Base-by-base conservation (phyloP, 30 jellyfish, hydroid and myxozoan species). In the Cassiopea andromeda region DNA sequence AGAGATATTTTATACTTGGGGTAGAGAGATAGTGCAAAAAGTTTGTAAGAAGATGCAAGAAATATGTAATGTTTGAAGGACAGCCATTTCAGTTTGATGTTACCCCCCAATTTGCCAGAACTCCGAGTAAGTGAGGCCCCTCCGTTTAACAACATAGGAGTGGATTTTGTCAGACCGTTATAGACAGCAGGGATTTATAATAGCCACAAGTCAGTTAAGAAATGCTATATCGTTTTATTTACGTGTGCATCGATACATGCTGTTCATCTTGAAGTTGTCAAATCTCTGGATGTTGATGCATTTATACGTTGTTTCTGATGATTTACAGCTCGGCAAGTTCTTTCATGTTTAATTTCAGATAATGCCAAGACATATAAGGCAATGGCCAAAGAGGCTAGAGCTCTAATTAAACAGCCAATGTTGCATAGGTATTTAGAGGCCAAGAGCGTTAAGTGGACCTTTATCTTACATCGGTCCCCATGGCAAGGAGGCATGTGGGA, bases 191-290 rank as follows among this genome's bases (percentile, higher is more conserved):
- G 64, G 64, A 54, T 54, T 54, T 54, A 54, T 10, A 10, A 54
- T 54, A 54, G 12, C 43, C 69, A 82, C 46, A 82, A 69, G 46
- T n/a, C 70, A 18, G 44, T 19, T n/a, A 18, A 59, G 47, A 82
- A 82, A 82, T 61, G 84, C 1, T 82, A 82, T 64, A 82, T 82
- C 7, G 44, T 70, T 82, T 67, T 61, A 48, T 82, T 16, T 67
- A 82, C 90, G 46, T 82, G 90, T 67, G 90, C 90, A 67, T 82
- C 90, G 48, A 82, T 84, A 0, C 82, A 82, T 43, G 85, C 90
- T 0, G 84, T 46, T 59, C 90, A 82, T 82, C 46, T 82, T 12
- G 84, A 82, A 43, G 14, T 82, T 27, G 90, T 82, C 10, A 44
- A 64, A 0, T 60, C 82, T 14, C 82, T 82, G 17, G 82, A 67